phyloP scores from a whole-genome alignment of 2,888 invertebrate genomes.

The Ectropis crepuscularia region DNA sequence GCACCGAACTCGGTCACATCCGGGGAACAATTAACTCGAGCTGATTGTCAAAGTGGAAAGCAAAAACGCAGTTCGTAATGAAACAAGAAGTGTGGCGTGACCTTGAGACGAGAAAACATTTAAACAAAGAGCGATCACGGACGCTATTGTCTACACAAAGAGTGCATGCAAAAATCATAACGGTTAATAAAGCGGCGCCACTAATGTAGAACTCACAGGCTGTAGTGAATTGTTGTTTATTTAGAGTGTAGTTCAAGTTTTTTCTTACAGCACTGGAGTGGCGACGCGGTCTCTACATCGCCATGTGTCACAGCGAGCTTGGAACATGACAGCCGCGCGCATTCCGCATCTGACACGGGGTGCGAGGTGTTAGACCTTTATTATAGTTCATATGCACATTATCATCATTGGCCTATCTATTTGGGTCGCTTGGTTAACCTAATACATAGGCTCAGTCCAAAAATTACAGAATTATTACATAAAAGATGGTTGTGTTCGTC shows the following conservation, averaged over 20 bases:
- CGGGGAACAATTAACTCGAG: constrained; percentile 39
- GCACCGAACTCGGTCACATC: constrained; percentile 38
- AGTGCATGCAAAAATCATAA: too few species aligned
- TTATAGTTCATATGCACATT: constrained; percentile 34
- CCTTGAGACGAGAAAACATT: constrained; percentile 70
- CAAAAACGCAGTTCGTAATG: constrained; percentile 47
- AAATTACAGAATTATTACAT: too few species aligned
- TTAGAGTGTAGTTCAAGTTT: too few species aligned
- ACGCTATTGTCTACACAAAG: constrained; percentile 48
- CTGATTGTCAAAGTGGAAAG: constrained; percentile 38
- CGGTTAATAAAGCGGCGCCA: too few species aligned
- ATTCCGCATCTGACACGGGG: constrained; percentile 74
- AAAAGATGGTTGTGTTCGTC: too few species aligned
- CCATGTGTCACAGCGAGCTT: constrained; percentile 55
- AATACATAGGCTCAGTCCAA: too few species aligned
- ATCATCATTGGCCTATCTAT: constrained; percentile 26
- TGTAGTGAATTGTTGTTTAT: too few species aligned
- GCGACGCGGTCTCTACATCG: constrained; percentile 28
- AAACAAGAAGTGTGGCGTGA: constrained; percentile 51
- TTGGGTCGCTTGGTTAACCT: too few species aligned
- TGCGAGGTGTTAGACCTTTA: constrained; percentile 38
- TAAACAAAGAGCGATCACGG: constrained; percentile 64
- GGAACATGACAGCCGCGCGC: constrained; percentile 66
- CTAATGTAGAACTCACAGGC: too few species aligned
- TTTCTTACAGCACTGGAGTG: too few species aligned